Percentiles rank a stretch among this genome's conserved stretches.
Conservation (phyloP, 2,888 invertebrate species). For the Charanyca ferruginea region DNA sequence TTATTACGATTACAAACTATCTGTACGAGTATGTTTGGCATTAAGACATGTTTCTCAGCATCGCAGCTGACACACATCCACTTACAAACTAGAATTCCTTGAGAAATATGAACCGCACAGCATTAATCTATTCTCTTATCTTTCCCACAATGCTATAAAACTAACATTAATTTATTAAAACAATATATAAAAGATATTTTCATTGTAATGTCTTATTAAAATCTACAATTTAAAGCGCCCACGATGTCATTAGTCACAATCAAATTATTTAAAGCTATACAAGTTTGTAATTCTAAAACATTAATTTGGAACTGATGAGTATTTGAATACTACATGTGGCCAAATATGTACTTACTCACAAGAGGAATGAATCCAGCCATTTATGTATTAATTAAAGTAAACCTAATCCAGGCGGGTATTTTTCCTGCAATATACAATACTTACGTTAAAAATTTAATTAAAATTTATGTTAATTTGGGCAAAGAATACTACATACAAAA, state of each 20-base stretch:
- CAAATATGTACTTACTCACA: not conserved
- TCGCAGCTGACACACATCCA: constrained; percentile 56
- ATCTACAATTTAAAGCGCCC: not conserved
- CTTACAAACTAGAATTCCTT: constrained; percentile 56
- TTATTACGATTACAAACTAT: constrained; percentile 44
- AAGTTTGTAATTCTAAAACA: constrained; percentile 7
- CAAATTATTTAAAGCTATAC: not conserved
- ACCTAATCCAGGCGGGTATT: not conserved
- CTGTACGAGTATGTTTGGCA: constrained; percentile 23
- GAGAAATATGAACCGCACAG: constrained; percentile 57
- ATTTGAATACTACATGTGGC: too few species aligned
- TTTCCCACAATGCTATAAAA: constrained; percentile 50
- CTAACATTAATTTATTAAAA: constrained; percentile 27
- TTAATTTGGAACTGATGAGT: not conserved
- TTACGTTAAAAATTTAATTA: not conserved
- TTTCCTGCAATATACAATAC: not conserved
- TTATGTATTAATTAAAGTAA: not conserved
- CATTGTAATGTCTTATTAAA: not conserved
- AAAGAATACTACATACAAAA: not conserved
- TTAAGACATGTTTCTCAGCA: constrained; percentile 42
- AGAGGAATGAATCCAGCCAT: not conserved
- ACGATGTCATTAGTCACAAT: constrained; percentile 24
- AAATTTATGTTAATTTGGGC: not conserved
- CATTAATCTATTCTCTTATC: constrained; percentile 49
- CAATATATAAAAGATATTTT: constrained; percentile 12